These are phyloP conservation scores for Acanthoscelides obtectus DNA, from an alignment of 2,888 invertebrate genomes.

Conservation along the genomic window DNA sequence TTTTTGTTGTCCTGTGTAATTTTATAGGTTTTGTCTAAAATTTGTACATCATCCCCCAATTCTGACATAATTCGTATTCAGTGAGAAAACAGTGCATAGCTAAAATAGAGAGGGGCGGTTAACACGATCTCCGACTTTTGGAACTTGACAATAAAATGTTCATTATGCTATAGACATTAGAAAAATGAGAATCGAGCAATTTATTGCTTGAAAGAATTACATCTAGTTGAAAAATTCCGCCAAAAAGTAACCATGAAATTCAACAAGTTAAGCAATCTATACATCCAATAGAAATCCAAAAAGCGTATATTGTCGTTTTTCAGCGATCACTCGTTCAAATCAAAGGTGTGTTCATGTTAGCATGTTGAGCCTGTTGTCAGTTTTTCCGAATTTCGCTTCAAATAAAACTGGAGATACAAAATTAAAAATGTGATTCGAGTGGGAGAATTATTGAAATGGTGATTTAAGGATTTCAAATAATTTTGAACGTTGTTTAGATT, in stretches of 20 bases:
- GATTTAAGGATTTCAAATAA: too few species aligned
- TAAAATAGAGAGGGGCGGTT: too few species aligned
- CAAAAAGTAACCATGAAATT: not conserved
- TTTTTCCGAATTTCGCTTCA: not conserved
- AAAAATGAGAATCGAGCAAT: not conserved
- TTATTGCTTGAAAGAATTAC: not conserved
- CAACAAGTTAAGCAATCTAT: not conserved
- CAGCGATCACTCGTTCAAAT: not conserved
- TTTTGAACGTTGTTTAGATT: too few species aligned
- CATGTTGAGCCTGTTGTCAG: not conserved
- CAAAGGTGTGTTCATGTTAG: not conserved
- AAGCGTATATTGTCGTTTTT: not conserved
- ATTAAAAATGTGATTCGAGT: too few species aligned
- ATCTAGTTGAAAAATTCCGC: not conserved
- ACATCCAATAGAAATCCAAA: not conserved
- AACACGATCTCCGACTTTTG: too few species aligned
- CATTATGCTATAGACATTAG: not conserved
- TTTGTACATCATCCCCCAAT: too few species aligned
- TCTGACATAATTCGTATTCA: too few species aligned
- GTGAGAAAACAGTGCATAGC: too few species aligned
- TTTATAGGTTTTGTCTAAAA: too few species aligned
- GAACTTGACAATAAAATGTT: too few species aligned
- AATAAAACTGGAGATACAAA: not conserved
- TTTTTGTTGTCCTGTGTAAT: too few species aligned
- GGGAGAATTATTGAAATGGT: too few species aligned